Percentiles rank a stretch among this genome's conserved stretches.
phyloP scores from a whole-genome alignment of 2,113 vertebrate genomes.

The Lophochroa leadbeateri region DNA sequence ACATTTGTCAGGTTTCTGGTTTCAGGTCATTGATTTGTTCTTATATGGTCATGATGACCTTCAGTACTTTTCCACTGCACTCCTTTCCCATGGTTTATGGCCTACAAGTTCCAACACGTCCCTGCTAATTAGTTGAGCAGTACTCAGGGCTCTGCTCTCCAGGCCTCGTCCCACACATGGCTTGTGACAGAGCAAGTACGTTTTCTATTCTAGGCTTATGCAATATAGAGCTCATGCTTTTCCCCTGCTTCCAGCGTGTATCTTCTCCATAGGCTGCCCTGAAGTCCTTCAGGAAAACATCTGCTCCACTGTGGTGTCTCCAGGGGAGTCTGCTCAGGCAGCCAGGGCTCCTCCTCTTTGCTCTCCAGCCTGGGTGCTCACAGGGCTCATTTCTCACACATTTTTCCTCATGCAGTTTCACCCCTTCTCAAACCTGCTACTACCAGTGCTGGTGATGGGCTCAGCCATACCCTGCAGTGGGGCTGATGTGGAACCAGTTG shows the following conservation, averaged over 20 bases:
- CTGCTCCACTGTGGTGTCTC: accelerated
- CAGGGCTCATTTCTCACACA: accelerated
- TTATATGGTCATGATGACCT: too few relatives aligned
- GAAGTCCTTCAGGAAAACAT: neutral
- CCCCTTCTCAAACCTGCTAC: neutral
- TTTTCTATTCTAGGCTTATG: accelerated
- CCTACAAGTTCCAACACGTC: too few relatives aligned
- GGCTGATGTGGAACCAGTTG: too few relatives aligned
- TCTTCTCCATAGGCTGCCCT: neutral
- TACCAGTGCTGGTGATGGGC: accelerated
- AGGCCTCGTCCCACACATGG: accelerated
- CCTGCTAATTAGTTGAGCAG: too few relatives aligned
- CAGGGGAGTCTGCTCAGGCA: accelerated
- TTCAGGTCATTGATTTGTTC: too few relatives aligned
- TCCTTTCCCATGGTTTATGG: too few relatives aligned
- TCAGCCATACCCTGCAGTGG: neutral
- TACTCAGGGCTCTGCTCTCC: too few relatives aligned
- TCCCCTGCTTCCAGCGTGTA: accelerated
- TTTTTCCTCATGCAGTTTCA: neutral
- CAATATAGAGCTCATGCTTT: accelerated
- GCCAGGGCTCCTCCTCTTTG: accelerated
- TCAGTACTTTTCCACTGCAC: too few relatives aligned
- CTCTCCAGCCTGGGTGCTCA: accelerated
- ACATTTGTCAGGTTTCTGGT: too few relatives aligned
- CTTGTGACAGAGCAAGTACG: neutral